A percentile compares a stretch with the other conserved stretches of the same genome.
phyloP scores from a whole-genome alignment of 2,888 invertebrate genomes.

The Ommatoiulus sabulosus region DNA sequence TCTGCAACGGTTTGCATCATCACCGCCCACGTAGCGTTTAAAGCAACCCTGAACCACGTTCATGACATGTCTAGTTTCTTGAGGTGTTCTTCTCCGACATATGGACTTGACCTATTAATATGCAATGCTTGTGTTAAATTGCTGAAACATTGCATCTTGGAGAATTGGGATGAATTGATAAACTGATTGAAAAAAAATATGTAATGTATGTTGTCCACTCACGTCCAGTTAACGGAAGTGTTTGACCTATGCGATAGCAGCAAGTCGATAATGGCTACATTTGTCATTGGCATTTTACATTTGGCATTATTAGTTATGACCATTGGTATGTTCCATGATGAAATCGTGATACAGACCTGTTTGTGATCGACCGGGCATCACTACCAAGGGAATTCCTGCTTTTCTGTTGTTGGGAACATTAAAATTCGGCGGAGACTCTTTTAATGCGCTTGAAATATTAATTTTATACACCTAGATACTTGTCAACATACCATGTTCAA shows the following conservation, averaged over 20 bases:
- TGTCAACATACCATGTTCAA: not conserved
- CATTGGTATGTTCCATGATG: not conserved
- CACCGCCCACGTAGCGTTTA: not conserved
- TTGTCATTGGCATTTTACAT: not conserved
- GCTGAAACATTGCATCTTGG: no score
- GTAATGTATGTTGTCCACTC: not conserved
- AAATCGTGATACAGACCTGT: not conserved
- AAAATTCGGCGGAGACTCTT: not conserved
- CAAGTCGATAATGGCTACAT: not conserved
- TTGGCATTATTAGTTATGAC: not conserved
- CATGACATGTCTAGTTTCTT: not conserved
- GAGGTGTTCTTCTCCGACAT: not conserved
- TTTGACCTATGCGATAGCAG: not conserved
- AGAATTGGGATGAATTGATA: not conserved
- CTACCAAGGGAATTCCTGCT: not conserved
- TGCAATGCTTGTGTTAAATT: not conserved
- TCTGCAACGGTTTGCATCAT: not conserved
- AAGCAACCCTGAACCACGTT: not conserved
- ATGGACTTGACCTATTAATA: not conserved
- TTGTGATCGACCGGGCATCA: not conserved
- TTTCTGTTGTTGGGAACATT: not conserved
- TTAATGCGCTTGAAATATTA: constrained; percentile 23
- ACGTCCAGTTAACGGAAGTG: not conserved
- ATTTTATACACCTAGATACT: not conserved
- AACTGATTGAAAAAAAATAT: not conserved